Base-by-base conservation (phyloP, 2,888 invertebrate genomes). In the Colostygia pectinataria region DNA sequence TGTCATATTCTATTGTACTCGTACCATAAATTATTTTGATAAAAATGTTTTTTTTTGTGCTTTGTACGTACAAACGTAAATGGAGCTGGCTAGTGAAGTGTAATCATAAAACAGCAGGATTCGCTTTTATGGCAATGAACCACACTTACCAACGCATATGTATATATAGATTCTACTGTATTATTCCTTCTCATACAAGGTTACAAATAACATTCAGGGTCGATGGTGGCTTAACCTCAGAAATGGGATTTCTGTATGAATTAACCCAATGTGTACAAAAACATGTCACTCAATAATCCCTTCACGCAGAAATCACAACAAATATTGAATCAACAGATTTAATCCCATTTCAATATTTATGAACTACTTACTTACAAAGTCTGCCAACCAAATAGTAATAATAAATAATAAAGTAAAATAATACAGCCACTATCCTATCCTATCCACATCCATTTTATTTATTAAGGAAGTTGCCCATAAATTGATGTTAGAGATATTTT, bases 381-480 rank as follows among this genome's bases (percentile, higher is more conserved):
- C 18, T 33, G 25, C 18, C 10, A 20, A 40, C 33, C 32, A 9
- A 20, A 36, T 50, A 25, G 44, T 37, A 13, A 39, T 41, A 46
- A 46, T 45, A 41, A 53, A 41, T 44, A 27, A 20, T 20, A 5
- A 6, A 9, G 12, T 28, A 33, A 46, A 53, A 39, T 42, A 41
- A 41, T 18, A 20, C n/a, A n/a, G n/a, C n/a, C n/a, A n/a, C n/a
- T n/a, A 15, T 3, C 32, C 32, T 10, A 31, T n/a, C 32, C 20
- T 6, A 31, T 13, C 10, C 25, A 33, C 18, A 49, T 55, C 10
- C 12, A 50, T 41, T 48, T 53, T 27, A 23, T 56, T 57, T 59
- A 59, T 57, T 55, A 59, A 46, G 55, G 52, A 60, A 57, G 46
- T 52, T 32, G 36, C 24, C 27, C 40, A 53, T 55, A 55, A 52